Conservation (phyloP, 2,113 vertebrate species). For the Physeter macrocephalus region DNA sequence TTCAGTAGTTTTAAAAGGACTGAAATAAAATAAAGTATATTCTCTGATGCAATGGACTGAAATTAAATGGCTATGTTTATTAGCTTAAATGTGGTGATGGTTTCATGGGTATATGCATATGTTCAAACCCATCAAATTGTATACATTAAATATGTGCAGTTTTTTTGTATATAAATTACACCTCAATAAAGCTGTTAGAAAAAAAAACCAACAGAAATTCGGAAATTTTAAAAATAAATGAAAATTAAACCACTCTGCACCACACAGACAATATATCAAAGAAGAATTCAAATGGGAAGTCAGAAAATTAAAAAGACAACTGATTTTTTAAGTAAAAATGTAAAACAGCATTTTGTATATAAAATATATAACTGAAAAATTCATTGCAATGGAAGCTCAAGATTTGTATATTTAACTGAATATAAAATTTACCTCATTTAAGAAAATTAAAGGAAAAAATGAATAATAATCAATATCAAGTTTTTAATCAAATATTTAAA, state of each 20-base stretch:
- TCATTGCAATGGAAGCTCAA: background rate
- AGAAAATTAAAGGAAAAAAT: background rate
- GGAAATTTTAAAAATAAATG: background rate
- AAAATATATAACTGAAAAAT: background rate
- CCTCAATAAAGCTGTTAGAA: background rate
- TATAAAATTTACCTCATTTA: background rate
- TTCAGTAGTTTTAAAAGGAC: background rate
- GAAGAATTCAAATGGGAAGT: background rate
- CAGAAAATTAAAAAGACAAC: background rate
- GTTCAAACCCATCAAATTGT: background rate
- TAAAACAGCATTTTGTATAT: background rate
- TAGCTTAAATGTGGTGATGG: background rate
- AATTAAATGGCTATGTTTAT: background rate
- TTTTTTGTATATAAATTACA: background rate
- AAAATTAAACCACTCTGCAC: background rate
- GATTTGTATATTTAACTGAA: background rate
- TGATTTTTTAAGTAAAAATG: background rate
- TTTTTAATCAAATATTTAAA: background rate
- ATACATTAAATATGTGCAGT: background rate
- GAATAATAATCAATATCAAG: background rate
- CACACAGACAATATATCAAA: background rate
- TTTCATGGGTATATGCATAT: background rate
- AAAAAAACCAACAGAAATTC: background rate
- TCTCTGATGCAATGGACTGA: background rate
- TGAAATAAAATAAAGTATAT: background rate